Base-by-base conservation (phyloP, 2,113 vertebrate species). In the Myrmophylax atrothorax region DNA sequence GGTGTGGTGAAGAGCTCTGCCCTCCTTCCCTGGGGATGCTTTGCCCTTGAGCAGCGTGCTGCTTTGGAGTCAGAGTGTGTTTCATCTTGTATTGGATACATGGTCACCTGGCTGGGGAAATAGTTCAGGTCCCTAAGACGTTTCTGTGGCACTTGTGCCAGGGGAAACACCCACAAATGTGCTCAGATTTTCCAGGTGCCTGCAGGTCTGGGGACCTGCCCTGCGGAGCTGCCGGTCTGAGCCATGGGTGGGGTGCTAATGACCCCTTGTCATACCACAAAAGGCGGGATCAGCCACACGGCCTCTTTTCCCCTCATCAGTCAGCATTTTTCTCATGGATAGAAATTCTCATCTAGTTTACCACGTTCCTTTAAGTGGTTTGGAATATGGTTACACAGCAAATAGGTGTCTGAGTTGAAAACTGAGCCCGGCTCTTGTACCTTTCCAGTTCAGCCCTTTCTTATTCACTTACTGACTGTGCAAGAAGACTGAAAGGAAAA, bases 101-200 rank as follows among this genome's bases (percentile, higher is more conserved):
- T 25, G 6, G 11, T 72, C 60, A 14, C 33, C 46, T 29, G 64
- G 7, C 3, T 1, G 40, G 24, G 82, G 55, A 49, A 72, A 49
- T 0, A 44, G 15, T 13, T 13, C 38, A 9, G 16, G 29, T 38
- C 35, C 14, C 29, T 18, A 5, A n/a, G 55, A 23, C 0, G 0
- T 37, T 42, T 25, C 49, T 52, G 18, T 33, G 73, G 3, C 15
- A 4, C 22, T 59, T 4, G 0, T 49, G 28, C 22, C 4, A 0
- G 13, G 60, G 23, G 26, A 19, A 42, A 1, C 1, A 0, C 18
- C 20, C 12, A 9, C 2, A 0, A 0, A 3, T 37, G 44, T 3
- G 1, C n/a, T 58, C 28, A 9, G 33, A 25, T 69, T 73, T 87
- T 64, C 40, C 19, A 17, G 1, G 2, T 58, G 55, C 17, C 53